Conservation (phyloP, 2,888 invertebrate species). For the Dicyrtomina minuta region DNA sequence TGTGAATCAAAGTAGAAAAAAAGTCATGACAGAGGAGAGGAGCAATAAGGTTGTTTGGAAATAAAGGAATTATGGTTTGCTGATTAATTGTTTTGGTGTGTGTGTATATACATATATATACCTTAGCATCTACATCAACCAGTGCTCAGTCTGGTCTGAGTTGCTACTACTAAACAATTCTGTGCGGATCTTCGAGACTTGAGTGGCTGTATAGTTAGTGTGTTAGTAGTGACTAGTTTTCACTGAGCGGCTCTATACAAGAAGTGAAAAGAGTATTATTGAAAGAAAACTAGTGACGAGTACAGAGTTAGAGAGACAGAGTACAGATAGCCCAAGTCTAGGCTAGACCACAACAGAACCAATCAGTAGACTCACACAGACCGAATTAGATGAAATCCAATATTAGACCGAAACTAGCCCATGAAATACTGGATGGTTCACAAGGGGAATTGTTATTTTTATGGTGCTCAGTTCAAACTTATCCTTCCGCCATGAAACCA, state of each 20-base stretch:
- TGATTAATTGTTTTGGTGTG: constrained; percentile 20
- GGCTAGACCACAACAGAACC: not conserved
- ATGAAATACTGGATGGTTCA: constrained; percentile 4
- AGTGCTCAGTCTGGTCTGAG: not conserved
- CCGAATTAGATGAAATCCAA: constrained; percentile 18
- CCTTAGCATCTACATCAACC: too few species aligned
- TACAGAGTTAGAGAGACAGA: too few species aligned
- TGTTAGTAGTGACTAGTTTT: too few species aligned
- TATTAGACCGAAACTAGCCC: not conserved
- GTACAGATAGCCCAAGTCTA: too few species aligned
- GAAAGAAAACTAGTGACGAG: too few species aligned
- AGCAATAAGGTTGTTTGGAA: not conserved
- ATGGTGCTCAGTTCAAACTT: not conserved
- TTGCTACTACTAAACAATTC: constrained; percentile 9
- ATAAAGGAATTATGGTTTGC: not conserved
- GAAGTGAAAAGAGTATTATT: too few species aligned
- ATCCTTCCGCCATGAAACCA: constrained; percentile 12
- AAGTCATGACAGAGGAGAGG: not conserved
- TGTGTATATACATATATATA: too few species aligned
- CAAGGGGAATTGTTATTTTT: constrained; percentile 20
- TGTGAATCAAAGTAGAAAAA: too few species aligned
- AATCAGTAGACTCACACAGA: not conserved
- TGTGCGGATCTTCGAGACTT: not conserved
- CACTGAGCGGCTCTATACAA: too few species aligned
- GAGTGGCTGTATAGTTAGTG: too few species aligned